These are phyloP conservation scores for Tenthredo mesomela DNA, from an alignment of 2,888 invertebrate species.

Conservation along the genomic window DNA sequence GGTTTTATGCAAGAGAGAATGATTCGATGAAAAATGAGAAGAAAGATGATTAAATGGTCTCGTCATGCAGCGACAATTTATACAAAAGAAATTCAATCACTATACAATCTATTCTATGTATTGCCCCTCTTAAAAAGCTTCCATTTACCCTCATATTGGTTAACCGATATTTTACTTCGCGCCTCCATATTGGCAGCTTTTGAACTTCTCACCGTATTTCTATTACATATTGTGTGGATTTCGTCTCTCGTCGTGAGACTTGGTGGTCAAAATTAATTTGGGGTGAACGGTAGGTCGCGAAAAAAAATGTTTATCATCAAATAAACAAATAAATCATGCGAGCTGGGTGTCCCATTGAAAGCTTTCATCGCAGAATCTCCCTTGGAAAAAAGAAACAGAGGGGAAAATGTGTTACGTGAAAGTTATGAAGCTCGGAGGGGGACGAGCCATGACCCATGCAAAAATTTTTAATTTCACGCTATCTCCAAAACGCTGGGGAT, in stretches of 20 bases:
- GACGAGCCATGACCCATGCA: neutral
- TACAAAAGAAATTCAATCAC: neutral
- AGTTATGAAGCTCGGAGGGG: constrained; percentile 4
- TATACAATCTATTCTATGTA: neutral
- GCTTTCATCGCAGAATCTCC: constrained; percentile 29
- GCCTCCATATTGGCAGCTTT: neutral
- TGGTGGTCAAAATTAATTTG: constrained; percentile 27
- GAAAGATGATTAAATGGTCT: neutral
- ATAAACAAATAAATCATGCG: constrained; percentile 27
- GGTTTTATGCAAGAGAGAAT: neutral
- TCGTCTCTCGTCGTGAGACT: neutral
- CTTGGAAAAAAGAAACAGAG: neutral
- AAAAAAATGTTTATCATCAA: constrained; percentile 23
- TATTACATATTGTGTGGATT: neutral
- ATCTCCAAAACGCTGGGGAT: constrained; percentile 1
- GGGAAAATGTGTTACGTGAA: constrained; percentile 8
- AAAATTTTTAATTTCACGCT: constrained; percentile 8
- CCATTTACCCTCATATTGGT: neutral
- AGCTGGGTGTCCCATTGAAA: constrained; percentile 1
- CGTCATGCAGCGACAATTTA: neutral
- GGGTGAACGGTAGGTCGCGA: neutral
- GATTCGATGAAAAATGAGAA: neutral
- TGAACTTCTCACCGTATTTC: neutral
- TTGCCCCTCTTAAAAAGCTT: neutral
- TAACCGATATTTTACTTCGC: constrained; percentile 1